Conservation (phyloP, 2,888 invertebrate species). For the Idaea biselata region DNA sequence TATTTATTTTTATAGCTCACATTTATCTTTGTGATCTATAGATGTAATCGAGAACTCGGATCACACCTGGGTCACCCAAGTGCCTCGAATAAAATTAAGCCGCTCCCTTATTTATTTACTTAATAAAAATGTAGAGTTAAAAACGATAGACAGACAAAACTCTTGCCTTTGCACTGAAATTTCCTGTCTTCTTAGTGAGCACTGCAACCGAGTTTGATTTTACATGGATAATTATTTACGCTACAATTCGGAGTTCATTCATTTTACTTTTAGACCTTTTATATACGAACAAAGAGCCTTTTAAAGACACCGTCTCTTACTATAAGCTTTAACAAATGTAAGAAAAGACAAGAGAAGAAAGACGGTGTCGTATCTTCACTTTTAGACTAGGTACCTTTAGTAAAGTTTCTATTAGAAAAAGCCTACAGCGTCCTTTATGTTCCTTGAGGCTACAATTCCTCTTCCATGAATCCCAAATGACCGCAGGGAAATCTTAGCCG, state of each 20-base stretch:
- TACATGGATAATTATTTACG: not conserved
- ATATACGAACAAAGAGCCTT: conserved; percentile 40
- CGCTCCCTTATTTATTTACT: conserved; percentile 19
- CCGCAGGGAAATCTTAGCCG: conserved; percentile 80
- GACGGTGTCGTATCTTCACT: conserved; percentile 50
- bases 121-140: conserved; percentile 4
- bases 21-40: conserved; percentile 29
- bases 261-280: conserved; percentile 33
- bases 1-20: conserved; percentile 11
- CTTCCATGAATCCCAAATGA: conserved; percentile 80
- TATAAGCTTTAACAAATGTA: conserved; percentile 56
- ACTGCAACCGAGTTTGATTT: not conserved
- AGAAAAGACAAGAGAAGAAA: conserved; percentile 57
- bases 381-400: conserved; percentile 29
- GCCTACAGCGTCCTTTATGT: conserved; percentile 77
- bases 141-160: not conserved
- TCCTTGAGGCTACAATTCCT: conserved; percentile 76
- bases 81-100: conserved; percentile 21
- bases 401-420: conserved; percentile 64
- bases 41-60: conserved; percentile 20
- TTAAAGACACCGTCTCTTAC: conserved; percentile 36
- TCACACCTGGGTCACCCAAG: conserved; percentile 24
- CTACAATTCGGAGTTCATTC: conserved; percentile 5
- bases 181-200: not conserved
- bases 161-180: not conserved